A percentile compares a stretch with the other conserved stretches of the same genome.
phyloP scores from a whole-genome alignment of 2,888 invertebrate species.

The Torymus aiolomorphi region DNA sequence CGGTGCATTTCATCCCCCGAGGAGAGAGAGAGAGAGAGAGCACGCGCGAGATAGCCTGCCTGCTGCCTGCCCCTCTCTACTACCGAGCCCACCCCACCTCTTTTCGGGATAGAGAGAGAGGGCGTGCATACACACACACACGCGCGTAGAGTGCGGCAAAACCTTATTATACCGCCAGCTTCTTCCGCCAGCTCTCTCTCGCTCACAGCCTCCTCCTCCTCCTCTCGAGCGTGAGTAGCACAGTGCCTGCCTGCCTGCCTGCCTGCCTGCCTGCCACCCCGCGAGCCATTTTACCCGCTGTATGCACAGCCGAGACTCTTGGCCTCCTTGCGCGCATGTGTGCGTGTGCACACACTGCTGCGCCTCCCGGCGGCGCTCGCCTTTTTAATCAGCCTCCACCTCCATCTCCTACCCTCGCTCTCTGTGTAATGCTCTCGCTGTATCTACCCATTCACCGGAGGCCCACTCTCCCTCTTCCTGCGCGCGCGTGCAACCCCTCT shows the following conservation, averaged over 20 bases:
- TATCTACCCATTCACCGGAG: too few relatives aligned
- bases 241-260: too few relatives aligned
- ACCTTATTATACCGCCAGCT: constrained; percentile 50
- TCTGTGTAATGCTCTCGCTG: constrained; percentile 48
- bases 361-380: not conserved
- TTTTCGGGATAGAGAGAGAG: too few relatives aligned
- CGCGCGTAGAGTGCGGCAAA: constrained; percentile 22
- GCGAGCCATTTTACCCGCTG: too few relatives aligned
- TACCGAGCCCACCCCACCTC: not conserved
- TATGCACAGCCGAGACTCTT: too few relatives aligned
- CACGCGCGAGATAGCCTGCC: not conserved
- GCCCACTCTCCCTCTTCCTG: not conserved
- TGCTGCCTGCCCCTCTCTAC: not conserved
- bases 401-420: constrained; percentile 3
- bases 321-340: too few relatives aligned
- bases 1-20: constrained; percentile 67
- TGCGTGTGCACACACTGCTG: too few relatives aligned
- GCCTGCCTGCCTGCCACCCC: too few relatives aligned
- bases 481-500: constrained; percentile 18
- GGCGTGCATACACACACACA: not conserved
- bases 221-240: not conserved
- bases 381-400: constrained; percentile 17
- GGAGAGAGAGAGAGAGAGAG: not conserved
- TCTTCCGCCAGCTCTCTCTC: not conserved
- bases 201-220: not conserved